Evolutionary conservation across 2,888 invertebrate genomes (phyloP).

Genomic region (Tipula helvola): DNA sequence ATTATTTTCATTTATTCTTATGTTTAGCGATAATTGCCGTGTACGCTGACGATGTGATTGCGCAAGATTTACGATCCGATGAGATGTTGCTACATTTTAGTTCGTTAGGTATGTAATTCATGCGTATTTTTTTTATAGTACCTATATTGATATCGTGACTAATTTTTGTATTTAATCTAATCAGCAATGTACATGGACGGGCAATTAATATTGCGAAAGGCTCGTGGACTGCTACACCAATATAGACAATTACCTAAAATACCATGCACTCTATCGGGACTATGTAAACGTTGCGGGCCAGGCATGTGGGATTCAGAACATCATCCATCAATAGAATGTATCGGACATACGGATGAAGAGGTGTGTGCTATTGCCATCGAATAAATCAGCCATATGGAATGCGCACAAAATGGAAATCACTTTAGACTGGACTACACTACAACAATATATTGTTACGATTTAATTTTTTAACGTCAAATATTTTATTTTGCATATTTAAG

Average conservation of each 20-base stretch:
- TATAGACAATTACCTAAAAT: constrained; percentile 77
- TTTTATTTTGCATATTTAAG: background rate
- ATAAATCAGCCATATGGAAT: constrained; percentile 20
- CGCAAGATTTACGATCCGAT: constrained; percentile 82
- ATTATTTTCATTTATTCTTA: constrained; percentile 91
- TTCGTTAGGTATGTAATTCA: constrained; percentile 49
- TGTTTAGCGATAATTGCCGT: constrained; percentile 87
- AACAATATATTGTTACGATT: background rate
- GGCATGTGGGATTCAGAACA: constrained; percentile 93
- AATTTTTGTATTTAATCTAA: constrained; percentile 10
- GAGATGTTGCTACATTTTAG: constrained; percentile 93
- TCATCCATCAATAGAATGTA: constrained; percentile 74
- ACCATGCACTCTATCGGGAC: constrained; percentile 77
- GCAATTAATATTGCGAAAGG: constrained; percentile 76
- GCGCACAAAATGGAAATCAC: background rate
- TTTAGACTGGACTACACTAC: background rate
- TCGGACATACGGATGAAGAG: constrained; percentile 51
- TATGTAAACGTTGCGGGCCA: constrained; percentile 80
- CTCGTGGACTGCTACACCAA: constrained; percentile 79
- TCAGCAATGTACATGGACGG: constrained; percentile 96
- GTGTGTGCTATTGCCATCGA: constrained; percentile 38
- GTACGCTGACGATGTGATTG: constrained; percentile 86
- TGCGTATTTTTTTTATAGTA: background rate
- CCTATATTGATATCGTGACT: background rate
- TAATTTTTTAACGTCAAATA: background rate